Evolutionary conservation across 2,113 vertebrate genomes (phyloP), one percentile per base, ranked within the genome.

Genomic region (Indicator maculatus): DNA sequence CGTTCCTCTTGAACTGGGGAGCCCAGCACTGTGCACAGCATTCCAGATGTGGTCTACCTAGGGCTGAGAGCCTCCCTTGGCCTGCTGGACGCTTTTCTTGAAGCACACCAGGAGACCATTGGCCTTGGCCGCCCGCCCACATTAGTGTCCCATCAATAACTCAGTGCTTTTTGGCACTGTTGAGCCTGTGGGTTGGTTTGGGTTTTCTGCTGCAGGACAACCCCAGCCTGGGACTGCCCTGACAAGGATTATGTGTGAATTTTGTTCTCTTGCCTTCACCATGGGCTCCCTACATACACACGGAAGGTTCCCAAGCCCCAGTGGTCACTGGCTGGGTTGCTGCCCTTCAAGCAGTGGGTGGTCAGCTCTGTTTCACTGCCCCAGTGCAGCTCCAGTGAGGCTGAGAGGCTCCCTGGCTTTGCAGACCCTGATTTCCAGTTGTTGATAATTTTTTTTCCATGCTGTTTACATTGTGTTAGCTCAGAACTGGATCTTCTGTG

Each of bases 401-500:
- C 4, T 72, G 33, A 90, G 66, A 55, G 1, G 2, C 65, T 64
- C 33, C 47, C 38, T 69, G 15, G 52, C 20, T 86, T 67, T 61
- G 36, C n/a, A 83, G 63, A 30, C 30, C 8, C 16, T 16, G 19
- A 38, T 90, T 90, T 94, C 39, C 39, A 45, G 16, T 45, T 82
- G 33, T 93, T 92, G 44, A n/a, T 55, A 20, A 72, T 19, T 72
- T 87, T 55, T 11, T 86, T 71, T 52, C 64, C 41, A 2, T 76
- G 5, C 11, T 63, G 31, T 64, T 75, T 88, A 47, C 33, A 47
- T 79, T 74, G 45, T 70, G 36, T 89, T 87, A 70, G 45, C 41
- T 81, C 56, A 38, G 59, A 93, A 73, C 61, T 91, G 18, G 56
- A 45, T 93, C 89, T 92, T 86, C 66, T 59, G 30, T 73, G 36